These are phyloP conservation scores for Isaurus tuberculatus DNA, from an alignment of 92 coral and sea anemone genomes.

Conservation along the genomic window DNA sequence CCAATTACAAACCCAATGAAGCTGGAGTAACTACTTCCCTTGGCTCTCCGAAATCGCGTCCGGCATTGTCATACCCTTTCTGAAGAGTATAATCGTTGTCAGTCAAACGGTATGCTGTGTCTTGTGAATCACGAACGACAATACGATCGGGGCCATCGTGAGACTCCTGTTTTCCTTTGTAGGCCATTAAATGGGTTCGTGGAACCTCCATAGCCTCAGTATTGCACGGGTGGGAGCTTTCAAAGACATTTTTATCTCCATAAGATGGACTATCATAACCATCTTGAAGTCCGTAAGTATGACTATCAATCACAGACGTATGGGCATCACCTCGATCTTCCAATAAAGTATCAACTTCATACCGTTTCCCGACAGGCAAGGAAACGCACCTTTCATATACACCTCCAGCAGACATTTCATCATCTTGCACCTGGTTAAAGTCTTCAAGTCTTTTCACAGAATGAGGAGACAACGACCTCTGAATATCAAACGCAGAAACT, in stretches of 20 bases:
- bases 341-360: too few relatives aligned
- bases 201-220: not conserved
- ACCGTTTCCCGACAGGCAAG: too few relatives aligned
- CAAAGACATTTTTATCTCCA: not conserved
- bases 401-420: too few relatives aligned
- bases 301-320: not conserved
- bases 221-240: not conserved
- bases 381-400: too few relatives aligned
- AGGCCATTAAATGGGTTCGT: not conserved
- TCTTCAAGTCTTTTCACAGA: not conserved
- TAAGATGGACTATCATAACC: not conserved
- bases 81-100: not conserved
- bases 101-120: not conserved
- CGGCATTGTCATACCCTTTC: not conserved
- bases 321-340: too few relatives aligned
- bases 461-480: too few relatives aligned
- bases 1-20: constrained; percentile 15
- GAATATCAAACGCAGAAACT: not conserved
- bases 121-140: not conserved
- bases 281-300: too few relatives aligned
- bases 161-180: not conserved
- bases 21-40: not conserved
- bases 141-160: not conserved
- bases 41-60: not conserved
- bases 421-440: too few relatives aligned